A percentile compares a stretch with the other conserved stretches of the same genome.
phyloP scores from a whole-genome alignment of 1,140 invertebrate genomes.

The Coelopa frigida region DNA sequence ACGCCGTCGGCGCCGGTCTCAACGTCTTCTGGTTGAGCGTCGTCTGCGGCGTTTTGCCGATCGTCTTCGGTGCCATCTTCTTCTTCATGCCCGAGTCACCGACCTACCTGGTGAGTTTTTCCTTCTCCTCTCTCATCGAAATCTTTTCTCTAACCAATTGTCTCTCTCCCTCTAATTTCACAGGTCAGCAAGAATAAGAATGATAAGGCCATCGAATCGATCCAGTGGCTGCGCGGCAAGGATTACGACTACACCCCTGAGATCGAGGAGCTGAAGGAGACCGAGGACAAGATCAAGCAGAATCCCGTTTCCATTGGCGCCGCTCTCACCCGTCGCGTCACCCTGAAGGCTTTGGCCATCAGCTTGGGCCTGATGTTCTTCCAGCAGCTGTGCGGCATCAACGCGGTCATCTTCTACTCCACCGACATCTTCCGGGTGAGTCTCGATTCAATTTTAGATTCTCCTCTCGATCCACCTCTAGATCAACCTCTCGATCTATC shows the following conservation, averaged over 20 bases:
- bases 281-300: slow-evolving; percentile 52
- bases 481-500: too few relatives aligned
- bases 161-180: slow-evolving; percentile 5
- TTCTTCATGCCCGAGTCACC: slow-evolving; percentile 77
- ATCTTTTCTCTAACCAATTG: not conserved
- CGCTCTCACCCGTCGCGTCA: slow-evolving; percentile 53
- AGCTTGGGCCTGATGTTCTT: slow-evolving; percentile 73
- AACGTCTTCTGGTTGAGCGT: slow-evolving; percentile 56
- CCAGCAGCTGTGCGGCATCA: slow-evolving; percentile 80
- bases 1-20: slow-evolving; percentile 56
- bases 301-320: slow-evolving; percentile 49
- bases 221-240: slow-evolving; percentile 58
- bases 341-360: slow-evolving; percentile 62
- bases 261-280: slow-evolving; percentile 52
- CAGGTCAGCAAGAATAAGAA: slow-evolving; percentile 50
- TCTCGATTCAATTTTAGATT: slow-evolving; percentile 2
- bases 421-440: slow-evolving; percentile 58
- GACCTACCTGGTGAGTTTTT: slow-evolving; percentile 45
- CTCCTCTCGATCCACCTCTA: too few relatives aligned
- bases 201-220: slow-evolving; percentile 54
- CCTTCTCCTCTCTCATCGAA: not conserved
- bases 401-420: slow-evolving; percentile 77
- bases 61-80: slow-evolving; percentile 60
- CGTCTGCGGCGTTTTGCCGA: slow-evolving; percentile 57
- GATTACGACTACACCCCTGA: slow-evolving; percentile 57